phyloP scores from a whole-genome alignment of 2,888 invertebrate genomes.

The Stratiomys singularior region DNA sequence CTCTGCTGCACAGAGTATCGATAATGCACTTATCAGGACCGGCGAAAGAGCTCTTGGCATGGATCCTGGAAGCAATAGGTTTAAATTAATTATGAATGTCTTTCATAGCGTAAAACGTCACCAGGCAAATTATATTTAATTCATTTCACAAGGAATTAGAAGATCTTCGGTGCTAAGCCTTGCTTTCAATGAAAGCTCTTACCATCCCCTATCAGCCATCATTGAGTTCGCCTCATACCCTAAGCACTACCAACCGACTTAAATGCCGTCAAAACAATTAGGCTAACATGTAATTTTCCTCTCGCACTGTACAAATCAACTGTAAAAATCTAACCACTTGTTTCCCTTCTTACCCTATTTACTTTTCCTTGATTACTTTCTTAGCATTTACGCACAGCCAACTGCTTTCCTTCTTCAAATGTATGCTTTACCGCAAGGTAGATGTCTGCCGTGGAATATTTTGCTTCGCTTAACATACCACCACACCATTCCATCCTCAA shows the following conservation, averaged over 20 bases:
- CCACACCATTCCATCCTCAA: neutral
- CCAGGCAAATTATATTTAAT: too few relatives aligned
- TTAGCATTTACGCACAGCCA: constrained; percentile 8
- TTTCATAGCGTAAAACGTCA: too few relatives aligned
- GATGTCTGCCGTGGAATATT: neutral
- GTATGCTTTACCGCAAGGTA: neutral
- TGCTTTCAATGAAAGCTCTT: too few relatives aligned
- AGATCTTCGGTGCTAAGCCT: too few relatives aligned
- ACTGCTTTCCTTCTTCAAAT: constrained; percentile 5
- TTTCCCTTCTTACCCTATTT: constrained; percentile 6
- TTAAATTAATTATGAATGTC: too few relatives aligned
- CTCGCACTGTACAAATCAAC: neutral
- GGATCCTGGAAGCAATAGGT: too few relatives aligned
- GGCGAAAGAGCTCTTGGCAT: too few relatives aligned
- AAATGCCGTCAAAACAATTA: constrained; percentile 4
- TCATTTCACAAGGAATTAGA: too few relatives aligned
- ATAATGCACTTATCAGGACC: neutral
- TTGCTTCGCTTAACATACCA: too few relatives aligned
- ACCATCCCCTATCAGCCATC: too few relatives aligned
- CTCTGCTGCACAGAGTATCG: neutral
- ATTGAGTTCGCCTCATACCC: too few relatives aligned
- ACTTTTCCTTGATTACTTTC: constrained; percentile 3
- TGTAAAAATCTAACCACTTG: neutral
- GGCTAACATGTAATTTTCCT: neutral
- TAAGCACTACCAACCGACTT: neutral